Evolutionary conservation across 2,888 invertebrate species (phyloP).

Genomic region (Gnatocerus cornutus): DNA sequence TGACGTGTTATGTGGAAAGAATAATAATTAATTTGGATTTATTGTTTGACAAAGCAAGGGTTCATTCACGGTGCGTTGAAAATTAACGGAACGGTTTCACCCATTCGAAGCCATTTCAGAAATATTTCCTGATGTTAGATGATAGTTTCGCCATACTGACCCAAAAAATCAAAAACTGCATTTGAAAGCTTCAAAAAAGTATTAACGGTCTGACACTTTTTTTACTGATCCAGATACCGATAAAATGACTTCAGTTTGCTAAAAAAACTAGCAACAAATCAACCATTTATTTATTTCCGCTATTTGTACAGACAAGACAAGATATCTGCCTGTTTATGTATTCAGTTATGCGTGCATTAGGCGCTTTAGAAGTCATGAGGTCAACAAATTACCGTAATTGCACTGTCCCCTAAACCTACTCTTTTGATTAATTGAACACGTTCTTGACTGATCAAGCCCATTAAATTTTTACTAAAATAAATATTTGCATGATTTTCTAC

Average conservation of each 20-base stretch:
- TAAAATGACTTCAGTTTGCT: too few species aligned
- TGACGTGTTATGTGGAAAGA: conserved; percentile 1
- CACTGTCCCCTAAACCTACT: conserved; percentile 29
- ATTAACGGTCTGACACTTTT: too few species aligned
- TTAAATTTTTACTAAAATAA: too few species aligned
- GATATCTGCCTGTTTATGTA: not conserved
- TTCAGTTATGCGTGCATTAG: conserved; percentile 9
- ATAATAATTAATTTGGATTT: not conserved
- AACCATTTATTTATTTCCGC: not conserved
- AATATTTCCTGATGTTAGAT: too few species aligned
- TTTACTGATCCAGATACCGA: too few species aligned
- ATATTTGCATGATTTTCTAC: too few species aligned
- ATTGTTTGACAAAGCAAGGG: too few species aligned
- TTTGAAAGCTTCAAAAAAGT: too few species aligned
- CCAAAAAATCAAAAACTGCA: too few species aligned
- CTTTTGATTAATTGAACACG: conserved; percentile 16
- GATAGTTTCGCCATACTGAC: too few species aligned
- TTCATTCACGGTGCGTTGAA: not conserved
- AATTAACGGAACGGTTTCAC: not conserved
- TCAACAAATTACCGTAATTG: conserved; percentile 22
- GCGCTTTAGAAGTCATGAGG: conserved; percentile 5
- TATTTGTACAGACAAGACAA: not conserved
- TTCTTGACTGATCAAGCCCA: not conserved
- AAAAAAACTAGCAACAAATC: too few species aligned
- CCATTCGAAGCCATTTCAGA: too few species aligned